Evolutionary conservation across 2,797 vertebrate genomes (phyloP).

Genomic region (Anolis apletophallus): DNA sequence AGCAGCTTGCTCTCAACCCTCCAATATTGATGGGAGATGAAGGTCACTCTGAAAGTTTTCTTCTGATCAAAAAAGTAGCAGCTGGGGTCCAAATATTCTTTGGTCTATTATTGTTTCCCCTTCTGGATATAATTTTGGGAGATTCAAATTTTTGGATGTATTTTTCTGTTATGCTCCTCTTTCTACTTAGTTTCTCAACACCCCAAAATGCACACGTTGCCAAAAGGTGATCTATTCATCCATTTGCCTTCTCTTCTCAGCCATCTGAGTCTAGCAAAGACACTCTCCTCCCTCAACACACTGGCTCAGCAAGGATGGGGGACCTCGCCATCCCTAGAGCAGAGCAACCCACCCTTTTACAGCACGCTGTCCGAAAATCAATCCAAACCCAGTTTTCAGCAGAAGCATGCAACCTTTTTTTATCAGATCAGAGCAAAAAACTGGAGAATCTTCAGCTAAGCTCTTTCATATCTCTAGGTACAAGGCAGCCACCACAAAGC

Average conservation of each 20-base stretch:
- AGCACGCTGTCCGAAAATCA: constrained; percentile 40
- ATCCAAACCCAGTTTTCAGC: not conserved
- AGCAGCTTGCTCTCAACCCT: not conserved
- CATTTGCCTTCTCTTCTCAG: not conserved
- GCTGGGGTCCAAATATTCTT: constrained; percentile 36
- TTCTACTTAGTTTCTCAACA: constrained; percentile 16
- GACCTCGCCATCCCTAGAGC: not conserved
- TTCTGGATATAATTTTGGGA: not conserved
- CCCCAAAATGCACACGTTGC: constrained; percentile 43
- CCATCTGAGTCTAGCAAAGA: not conserved
- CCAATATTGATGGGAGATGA: not conserved
- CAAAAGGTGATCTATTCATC: constrained; percentile 35
- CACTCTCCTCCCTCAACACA: not conserved
- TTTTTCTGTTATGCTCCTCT: constrained; percentile 1
- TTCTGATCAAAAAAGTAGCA: not conserved
- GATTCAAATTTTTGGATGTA: not conserved
- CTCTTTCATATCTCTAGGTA: constrained; percentile 34
- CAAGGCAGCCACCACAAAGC: constrained; percentile 17
- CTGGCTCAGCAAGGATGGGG: not conserved
- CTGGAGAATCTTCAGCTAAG: constrained; percentile 37
- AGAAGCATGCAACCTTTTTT: constrained; percentile 53
- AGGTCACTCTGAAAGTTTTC: not conserved
- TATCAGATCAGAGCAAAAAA: constrained; percentile 35
- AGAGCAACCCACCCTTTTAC: constrained; percentile 6
- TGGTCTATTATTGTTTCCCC: constrained; percentile 20